Evolutionary conservation across 2,113 vertebrate species (phyloP).

Genomic region (Catagonus wagneri): DNA sequence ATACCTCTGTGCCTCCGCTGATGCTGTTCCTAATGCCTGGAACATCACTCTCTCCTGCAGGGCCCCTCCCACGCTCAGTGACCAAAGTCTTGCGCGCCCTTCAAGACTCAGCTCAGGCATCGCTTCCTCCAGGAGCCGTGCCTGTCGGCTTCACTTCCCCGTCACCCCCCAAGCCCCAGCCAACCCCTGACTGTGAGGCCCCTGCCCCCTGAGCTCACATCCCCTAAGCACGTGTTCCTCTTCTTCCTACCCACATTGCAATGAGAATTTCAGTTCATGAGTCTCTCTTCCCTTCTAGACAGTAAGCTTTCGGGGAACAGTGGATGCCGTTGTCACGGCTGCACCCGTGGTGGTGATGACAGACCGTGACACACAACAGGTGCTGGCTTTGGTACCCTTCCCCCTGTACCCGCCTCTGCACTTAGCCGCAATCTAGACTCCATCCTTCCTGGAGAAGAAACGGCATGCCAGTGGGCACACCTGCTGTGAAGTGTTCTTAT

Average conservation of each 20-base stretch:
- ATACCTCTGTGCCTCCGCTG: background rate
- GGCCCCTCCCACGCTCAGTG: background rate
- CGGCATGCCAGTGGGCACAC: no score
- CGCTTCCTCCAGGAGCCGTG: background rate
- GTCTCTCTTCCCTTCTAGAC: constrained; percentile 57
- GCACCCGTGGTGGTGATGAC: background rate
- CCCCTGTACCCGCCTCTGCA: background rate
- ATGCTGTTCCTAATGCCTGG: background rate
- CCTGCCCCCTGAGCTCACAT: background rate
- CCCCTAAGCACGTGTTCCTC: fast-evolving
- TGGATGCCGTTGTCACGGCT: background rate
- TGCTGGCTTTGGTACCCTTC: background rate
- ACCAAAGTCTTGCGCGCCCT: constrained; percentile 15
- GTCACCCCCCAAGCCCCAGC: fast-evolving
- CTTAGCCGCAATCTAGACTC: background rate
- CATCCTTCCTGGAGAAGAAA: background rate
- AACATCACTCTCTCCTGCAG: background rate
- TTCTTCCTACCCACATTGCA: background rate
- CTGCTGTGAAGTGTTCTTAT: background rate
- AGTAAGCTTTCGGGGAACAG: background rate
- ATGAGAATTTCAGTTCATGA: background rate
- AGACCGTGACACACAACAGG: fast-evolving
- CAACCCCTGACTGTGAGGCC: background rate
- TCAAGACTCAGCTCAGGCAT: background rate
- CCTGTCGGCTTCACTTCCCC: background rate